Base-by-base conservation (phyloP, 2,797 vertebrate species). In the Cottoperca gobio region DNA sequence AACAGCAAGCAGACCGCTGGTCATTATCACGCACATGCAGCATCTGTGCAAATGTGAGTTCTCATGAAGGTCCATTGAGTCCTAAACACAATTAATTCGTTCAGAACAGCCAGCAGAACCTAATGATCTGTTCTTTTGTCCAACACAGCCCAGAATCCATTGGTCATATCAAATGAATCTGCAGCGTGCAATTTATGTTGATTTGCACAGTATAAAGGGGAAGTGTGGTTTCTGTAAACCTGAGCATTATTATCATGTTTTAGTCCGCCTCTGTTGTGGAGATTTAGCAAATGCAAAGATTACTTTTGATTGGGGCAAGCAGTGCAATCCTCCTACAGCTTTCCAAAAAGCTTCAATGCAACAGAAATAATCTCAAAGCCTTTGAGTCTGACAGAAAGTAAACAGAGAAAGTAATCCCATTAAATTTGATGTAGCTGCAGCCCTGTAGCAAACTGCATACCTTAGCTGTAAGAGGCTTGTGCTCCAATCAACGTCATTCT, bases 31-130 rank as follows among this genome's bases (percentile, higher is more conserved):
- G 68, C 83, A 85, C 90, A 86, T 46, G 48, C 70, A 85, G 86
- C 88, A 92, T 94, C 90, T 93, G 93, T 92, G 85, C 85, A 88
- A 86, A 85, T 89, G 77, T 90, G 92, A 92, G 88, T 93, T 92
- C 89, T 92, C 90, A 93, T 94, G 85, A 87, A 82, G 70, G 84
- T 85, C 87, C 79, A 84, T 90, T 91, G 85, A 89, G 86, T 63
- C 39, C 54, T 40, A 77, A 83, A 86, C 85, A 89, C 90, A 90
- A 89, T 92, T 78, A 73, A 87, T 84, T 83, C 76, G 50, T 80
- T 85, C 43, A 86, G 62, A 66, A 59, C 31, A 40, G 76, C 79
- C 76, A 78, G 79, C 76, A 60, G 69, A 68, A 68, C 70, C 65
- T 78, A 84, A 86, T 78, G 82, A 75, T 76, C 76, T 78, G 70